Conservation (phyloP, 2,797 vertebrate genomes). For the Hirundo rustica region DNA sequence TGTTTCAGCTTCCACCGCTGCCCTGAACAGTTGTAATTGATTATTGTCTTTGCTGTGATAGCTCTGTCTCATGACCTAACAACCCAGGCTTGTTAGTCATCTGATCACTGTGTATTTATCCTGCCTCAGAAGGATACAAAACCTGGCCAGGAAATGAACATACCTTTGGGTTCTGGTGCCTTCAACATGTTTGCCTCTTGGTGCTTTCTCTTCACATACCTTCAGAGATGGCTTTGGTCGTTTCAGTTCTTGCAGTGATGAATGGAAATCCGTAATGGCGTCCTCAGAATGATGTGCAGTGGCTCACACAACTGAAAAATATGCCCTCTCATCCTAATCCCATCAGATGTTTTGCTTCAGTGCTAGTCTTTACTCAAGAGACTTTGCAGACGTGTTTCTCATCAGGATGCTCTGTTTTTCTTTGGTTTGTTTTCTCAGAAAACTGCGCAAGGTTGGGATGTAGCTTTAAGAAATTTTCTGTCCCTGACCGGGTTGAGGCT, state of each 20-base stretch:
- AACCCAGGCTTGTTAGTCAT: constrained; percentile 4
- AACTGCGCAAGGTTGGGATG: background rate
- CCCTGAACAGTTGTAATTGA: background rate
- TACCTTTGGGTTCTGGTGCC: background rate
- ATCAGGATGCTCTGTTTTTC: background rate
- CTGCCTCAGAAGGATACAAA: background rate
- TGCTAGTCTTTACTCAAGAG: background rate
- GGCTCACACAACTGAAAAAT: background rate
- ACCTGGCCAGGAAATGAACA: background rate
- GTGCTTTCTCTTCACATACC: background rate
- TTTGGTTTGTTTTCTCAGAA: background rate
- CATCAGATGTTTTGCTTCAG: background rate
- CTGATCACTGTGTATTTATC: background rate
- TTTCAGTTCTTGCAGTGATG: background rate
- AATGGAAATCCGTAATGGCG: background rate
- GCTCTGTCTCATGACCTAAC: constrained; percentile 34
- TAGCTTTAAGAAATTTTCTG: background rate
- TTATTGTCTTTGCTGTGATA: constrained; percentile 6
- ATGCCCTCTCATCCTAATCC: background rate
- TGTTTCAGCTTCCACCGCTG: background rate
- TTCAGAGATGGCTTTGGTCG: background rate
- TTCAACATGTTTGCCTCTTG: background rate
- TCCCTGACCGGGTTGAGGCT: background rate
- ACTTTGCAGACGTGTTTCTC: background rate
- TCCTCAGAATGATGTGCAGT: background rate